These are phyloP conservation scores for Euzophera pinguis DNA, from an alignment of 2,888 invertebrate species.

Conservation along the genomic window DNA sequence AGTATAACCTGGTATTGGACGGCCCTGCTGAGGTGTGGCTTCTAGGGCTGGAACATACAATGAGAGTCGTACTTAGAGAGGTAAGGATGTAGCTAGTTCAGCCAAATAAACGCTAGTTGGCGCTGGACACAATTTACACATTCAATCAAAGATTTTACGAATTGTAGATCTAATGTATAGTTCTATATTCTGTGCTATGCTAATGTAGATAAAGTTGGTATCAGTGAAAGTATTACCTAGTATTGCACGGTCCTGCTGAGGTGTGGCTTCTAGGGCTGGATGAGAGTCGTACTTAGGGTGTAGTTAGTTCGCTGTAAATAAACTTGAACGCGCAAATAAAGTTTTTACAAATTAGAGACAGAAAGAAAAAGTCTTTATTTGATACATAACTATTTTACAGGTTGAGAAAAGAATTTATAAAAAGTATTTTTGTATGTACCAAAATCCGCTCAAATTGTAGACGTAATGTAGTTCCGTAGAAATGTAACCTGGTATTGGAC, in stretches of 20 bases:
- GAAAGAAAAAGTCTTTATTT: too few species aligned
- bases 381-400: too few species aligned
- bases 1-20: constrained; percentile 83
- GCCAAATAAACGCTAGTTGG: background rate
- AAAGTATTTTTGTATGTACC: too few species aligned
- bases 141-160: too few species aligned
- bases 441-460: too few species aligned
- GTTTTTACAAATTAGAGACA: constrained; percentile 17
- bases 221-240: constrained; percentile 84
- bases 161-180: too few species aligned
- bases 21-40: constrained; percentile 93
- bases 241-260: constrained; percentile 90
- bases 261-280: constrained; percentile 88
- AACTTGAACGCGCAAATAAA: too few species aligned
- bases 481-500: constrained; percentile 83
- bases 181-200: too few species aligned
- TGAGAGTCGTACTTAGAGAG: constrained; percentile 80
- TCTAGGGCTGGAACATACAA: constrained; percentile 82
- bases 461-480: too few species aligned
- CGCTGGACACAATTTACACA: too few species aligned
- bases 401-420: too few species aligned
- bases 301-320: background rate
- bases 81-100: constrained; percentile 35
- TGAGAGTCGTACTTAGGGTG: constrained; percentile 77
- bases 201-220: constrained; percentile 76